phyloP scores from a whole-genome alignment of 2,797 vertebrate species.

The Pogoniulus pusillus region DNA sequence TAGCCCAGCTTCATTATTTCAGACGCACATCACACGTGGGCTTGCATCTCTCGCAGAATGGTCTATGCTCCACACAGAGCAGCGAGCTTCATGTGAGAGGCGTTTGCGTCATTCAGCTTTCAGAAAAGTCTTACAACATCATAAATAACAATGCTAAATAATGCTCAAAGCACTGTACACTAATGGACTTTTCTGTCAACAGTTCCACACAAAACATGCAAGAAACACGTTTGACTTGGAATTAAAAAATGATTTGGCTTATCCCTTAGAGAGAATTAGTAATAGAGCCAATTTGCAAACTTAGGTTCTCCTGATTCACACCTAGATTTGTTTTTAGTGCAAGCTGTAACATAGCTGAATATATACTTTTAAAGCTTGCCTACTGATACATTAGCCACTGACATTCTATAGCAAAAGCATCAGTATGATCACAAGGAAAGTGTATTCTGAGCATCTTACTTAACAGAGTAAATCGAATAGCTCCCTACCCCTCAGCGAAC shows the following conservation, averaged over 20 bases:
- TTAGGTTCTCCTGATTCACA: not conserved
- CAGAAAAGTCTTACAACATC: not conserved
- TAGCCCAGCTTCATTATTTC: not conserved
- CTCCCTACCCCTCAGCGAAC: not conserved
- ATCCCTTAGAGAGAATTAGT: not conserved
- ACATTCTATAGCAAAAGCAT: not conserved
- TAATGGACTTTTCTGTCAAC: too few relatives aligned
- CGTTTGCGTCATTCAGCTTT: not conserved
- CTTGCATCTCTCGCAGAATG: not conserved
- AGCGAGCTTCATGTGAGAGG: not conserved
- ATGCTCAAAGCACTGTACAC: too few relatives aligned
- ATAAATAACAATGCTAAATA: not conserved
- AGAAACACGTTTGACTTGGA: not conserved
- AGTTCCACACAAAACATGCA: too few relatives aligned
- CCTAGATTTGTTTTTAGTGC: not conserved
- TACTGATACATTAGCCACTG: not conserved
- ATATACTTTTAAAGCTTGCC: not conserved
- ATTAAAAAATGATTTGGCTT: not conserved
- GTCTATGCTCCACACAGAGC: not conserved
- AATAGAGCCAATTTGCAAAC: not conserved
- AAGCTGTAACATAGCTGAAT: not conserved
- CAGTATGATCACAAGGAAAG: too few relatives aligned
- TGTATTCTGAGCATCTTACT: too few relatives aligned
- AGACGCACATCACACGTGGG: not conserved
- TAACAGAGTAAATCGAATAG: conserved; percentile 34